phyloP scores from a whole-genome alignment of 2,797 vertebrate species.

The Takifugu rubripes region DNA sequence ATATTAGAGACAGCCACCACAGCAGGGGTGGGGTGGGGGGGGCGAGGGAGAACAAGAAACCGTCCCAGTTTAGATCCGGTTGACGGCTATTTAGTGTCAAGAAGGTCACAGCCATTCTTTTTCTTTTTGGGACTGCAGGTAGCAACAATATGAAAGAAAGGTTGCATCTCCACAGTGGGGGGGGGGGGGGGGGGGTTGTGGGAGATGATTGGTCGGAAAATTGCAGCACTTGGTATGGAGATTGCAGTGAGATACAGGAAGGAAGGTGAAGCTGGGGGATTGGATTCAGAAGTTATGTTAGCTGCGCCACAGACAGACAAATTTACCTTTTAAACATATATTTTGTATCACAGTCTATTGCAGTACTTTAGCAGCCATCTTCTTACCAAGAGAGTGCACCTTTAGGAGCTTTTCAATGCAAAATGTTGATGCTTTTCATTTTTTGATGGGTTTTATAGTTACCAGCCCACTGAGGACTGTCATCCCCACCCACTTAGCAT shows the following conservation, averaged over 20 bases:
- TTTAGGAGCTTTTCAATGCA: no score
- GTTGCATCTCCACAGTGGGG: slow-evolving; percentile 19
- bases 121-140: slow-evolving; percentile 33
- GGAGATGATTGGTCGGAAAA: slow-evolving; percentile 34
- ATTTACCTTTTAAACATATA: background rate
- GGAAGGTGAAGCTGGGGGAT: slow-evolving; percentile 15
- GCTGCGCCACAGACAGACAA: background rate
- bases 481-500: background rate
- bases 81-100: slow-evolving; percentile 67
- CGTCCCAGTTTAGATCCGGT: slow-evolving; percentile 63
- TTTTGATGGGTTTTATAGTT: background rate
- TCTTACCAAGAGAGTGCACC: no score
- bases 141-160: slow-evolving; percentile 36
- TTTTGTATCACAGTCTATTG: background rate
- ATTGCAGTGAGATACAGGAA: slow-evolving; percentile 32
- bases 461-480: background rate
- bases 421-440: background rate
- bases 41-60: slow-evolving; percentile 60
- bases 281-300: slow-evolving; percentile 9
- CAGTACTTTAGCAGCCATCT: no score
- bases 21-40: slow-evolving; percentile 34
- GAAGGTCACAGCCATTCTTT: slow-evolving; percentile 58
- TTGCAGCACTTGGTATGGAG: slow-evolving; percentile 54
- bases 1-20: slow-evolving; percentile 52
- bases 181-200: slow-evolving; percentile 20